Evolutionary conservation across 2,888 invertebrate genomes (phyloP), one percentile per base, ranked within the genome.

Genomic region (Brachyptera putata): DNA sequence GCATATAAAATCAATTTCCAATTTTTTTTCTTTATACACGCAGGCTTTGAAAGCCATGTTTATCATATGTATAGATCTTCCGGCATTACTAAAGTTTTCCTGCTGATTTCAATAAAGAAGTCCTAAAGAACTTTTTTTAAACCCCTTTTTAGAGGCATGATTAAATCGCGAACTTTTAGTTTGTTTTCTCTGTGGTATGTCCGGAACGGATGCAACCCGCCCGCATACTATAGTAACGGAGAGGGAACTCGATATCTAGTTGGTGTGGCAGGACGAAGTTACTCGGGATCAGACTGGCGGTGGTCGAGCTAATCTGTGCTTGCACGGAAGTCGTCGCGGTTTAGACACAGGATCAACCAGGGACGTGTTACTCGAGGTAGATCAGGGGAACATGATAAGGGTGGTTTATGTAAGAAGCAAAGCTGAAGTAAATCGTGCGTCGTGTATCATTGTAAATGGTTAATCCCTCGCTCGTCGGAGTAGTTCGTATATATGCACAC

Each of bases 91-190:
- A 11, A 24, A 24, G 24, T 22, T 21, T 39, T 46, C 24, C 24
- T 43, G 21, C 24, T 46, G 46, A 46, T 46, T 46, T 46, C 46
- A 46, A 46, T 46, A 46, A 30, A 22, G 46, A 46, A 24, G n/a
- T 21, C 9, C n/a, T n/a, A n/a, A 9, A 46, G 46, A 46, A 46
- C 53, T 36, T 30, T 34, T 53, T n/a, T n/a, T n/a, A n/a, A n/a
- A n/a, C n/a, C n/a, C n/a, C n/a, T n/a, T n/a, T n/a, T 21, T 34
- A 53, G 16, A 18, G 18, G 22, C 21, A 21, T 53, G 53, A 53
- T 53, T 53, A 53, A 53, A 36, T 53, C 34, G 53, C 4, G 13
- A 53, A 36, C 21, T 53, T 34, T 34, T 13, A 53, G 34, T 50
- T 22, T 34, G 53, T 53, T 34, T 34, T 53, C 36, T 25, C 26